A percentile compares a stretch with the other conserved stretches of the same genome.
These are phyloP conservation scores for Plusia festucae DNA, from an alignment of 2,888 invertebrate species.

Conservation along the genomic window DNA sequence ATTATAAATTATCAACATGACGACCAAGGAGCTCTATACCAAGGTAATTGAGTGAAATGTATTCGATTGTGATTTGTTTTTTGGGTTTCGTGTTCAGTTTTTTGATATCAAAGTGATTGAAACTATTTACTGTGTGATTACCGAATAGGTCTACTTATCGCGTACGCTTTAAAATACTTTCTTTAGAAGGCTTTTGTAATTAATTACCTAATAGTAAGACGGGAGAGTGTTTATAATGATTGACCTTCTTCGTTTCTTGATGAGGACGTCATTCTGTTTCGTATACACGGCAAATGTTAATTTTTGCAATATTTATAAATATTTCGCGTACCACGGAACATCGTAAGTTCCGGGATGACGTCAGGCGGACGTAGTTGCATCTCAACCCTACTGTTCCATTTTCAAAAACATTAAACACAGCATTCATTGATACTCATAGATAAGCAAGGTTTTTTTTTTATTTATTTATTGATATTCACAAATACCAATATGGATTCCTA, in stretches of 20 bases:
- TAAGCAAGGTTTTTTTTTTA: constrained; percentile 15
- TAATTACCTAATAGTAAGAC: constrained; percentile 20
- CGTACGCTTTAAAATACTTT: background rate
- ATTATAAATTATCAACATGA: constrained; percentile 76
- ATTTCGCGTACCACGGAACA: constrained; percentile 40
- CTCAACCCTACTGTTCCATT: constrained; percentile 37
- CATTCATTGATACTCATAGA: constrained; percentile 32
- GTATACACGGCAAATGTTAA: constrained; percentile 29
- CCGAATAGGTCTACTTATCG: background rate
- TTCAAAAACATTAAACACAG: constrained; percentile 43
- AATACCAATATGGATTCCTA: constrained; percentile 22
- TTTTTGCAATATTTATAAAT: constrained; percentile 41
- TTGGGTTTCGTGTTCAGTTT: constrained; percentile 50
- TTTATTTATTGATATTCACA: constrained; percentile 17
- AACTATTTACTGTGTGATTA: constrained; percentile 19
- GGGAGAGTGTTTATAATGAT: constrained; percentile 45
- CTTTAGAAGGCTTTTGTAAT: background rate
- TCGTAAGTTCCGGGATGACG: constrained; percentile 54
- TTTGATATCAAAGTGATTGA: constrained; percentile 47
- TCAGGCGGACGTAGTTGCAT: constrained; percentile 27
- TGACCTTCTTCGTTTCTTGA: constrained; percentile 54
- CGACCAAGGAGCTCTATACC: constrained; percentile 87
- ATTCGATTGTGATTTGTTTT: constrained; percentile 54
- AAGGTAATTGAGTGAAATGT: constrained; percentile 76
- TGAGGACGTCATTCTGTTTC: constrained; percentile 49